A percentile compares a stretch with the other conserved stretches of the same genome.
phyloP scores from a whole-genome alignment of 2,113 vertebrate genomes.

The Vulpes vulpes region DNA sequence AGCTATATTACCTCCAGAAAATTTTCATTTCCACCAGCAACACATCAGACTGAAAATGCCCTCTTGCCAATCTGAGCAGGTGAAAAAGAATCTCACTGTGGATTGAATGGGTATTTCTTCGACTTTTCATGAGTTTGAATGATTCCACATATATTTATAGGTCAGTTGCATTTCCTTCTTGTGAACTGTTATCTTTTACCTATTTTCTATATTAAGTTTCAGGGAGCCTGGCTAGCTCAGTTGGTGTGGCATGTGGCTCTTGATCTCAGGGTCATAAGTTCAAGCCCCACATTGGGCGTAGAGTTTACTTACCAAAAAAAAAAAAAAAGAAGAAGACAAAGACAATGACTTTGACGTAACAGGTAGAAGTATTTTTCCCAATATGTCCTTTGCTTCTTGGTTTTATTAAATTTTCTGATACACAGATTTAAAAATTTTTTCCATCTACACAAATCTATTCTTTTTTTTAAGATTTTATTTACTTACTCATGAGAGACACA shows the following conservation, averaged over 20 bases:
- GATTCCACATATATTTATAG: not conserved
- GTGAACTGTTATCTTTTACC: not conserved
- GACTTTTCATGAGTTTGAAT: not conserved
- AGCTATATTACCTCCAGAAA: not conserved
- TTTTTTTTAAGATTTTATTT: no score
- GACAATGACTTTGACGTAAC: not conserved
- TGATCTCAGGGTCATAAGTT: not conserved
- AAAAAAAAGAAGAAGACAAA: not conserved
- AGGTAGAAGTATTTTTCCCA: not conserved
- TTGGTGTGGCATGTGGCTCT: not conserved
- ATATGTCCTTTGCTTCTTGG: not conserved
- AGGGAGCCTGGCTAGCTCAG: not conserved
- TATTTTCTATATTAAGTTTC: not conserved
- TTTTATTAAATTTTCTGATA: constrained; percentile 16
- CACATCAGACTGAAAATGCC: not conserved
- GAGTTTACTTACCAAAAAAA: not conserved
- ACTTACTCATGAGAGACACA: no score
- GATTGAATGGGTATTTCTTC: not conserved
- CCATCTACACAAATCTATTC: not conserved
- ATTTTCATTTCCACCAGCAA: not conserved
- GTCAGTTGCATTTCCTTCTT: not conserved
- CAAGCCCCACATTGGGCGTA: not conserved
- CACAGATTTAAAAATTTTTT: not conserved
- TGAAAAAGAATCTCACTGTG: not conserved
- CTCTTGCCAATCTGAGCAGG: not conserved